Conservation (phyloP, 1,140 invertebrate genomes). For the Eumeta japonica region DNA sequence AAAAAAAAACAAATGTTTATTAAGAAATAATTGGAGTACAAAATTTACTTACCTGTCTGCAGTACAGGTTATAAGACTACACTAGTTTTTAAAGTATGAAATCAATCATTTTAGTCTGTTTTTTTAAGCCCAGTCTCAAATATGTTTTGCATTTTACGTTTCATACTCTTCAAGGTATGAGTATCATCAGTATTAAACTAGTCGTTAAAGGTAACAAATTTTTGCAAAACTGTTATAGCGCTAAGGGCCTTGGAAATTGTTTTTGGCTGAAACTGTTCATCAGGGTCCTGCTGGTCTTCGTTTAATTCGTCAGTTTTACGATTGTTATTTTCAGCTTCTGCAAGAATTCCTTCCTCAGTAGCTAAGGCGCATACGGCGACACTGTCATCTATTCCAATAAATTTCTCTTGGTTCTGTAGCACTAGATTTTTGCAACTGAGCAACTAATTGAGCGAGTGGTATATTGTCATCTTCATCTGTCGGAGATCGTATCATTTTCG, state of each 20-base stretch:
- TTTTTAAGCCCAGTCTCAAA: constrained; percentile 16
- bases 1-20: too few species aligned
- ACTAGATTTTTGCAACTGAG: constrained; percentile 16
- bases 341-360: constrained; percentile 19
- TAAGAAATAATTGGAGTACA: not conserved
- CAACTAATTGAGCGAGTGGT: constrained; percentile 15
- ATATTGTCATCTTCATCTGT: constrained; percentile 16
- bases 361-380: constrained; percentile 15
- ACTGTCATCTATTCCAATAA: constrained; percentile 17
- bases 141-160: constrained; percentile 18
- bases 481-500: constrained; percentile 13
- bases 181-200: constrained; percentile 17
- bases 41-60: not conserved
- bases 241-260: constrained; percentile 18
- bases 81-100: too few species aligned
- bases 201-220: constrained; percentile 14
- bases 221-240: constrained; percentile 19
- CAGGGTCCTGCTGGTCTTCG: constrained; percentile 13
- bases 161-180: constrained; percentile 17
- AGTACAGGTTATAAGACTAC: too few species aligned
- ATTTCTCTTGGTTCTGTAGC: constrained; percentile 16
- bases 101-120: constrained; percentile 13
- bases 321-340: constrained; percentile 21
- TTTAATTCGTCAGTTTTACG: constrained; percentile 16
- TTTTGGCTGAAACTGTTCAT: constrained; percentile 19